Conservation (phyloP, 2,113 vertebrate genomes). For the Numenius arquata region DNA sequence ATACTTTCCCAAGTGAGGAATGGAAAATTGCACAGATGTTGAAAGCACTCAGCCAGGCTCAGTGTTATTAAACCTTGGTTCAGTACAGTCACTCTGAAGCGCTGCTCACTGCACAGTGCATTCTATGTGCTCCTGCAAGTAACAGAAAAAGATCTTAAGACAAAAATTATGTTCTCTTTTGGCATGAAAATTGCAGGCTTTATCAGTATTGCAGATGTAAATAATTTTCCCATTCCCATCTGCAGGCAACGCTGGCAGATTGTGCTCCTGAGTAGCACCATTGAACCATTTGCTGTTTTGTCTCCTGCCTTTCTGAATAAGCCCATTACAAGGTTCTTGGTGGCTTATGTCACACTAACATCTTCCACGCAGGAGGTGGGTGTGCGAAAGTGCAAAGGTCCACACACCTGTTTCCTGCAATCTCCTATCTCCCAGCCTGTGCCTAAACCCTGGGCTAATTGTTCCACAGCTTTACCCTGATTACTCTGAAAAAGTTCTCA, state of each 20-base stretch:
- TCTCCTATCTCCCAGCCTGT: background rate
- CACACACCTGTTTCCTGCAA: background rate
- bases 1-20: conserved; percentile 22
- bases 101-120: background rate
- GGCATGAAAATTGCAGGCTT: background rate
- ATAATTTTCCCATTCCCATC: background rate
- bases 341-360: background rate
- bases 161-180: background rate
- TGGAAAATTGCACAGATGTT: conserved; percentile 3
- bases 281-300: background rate
- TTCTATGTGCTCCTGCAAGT: background rate
- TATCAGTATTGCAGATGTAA: background rate
- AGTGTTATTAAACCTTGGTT: background rate
- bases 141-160: background rate
- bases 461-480: background rate
- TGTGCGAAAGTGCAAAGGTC: background rate
- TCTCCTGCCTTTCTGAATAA: background rate
- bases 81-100: background rate
- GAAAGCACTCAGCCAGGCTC: background rate
- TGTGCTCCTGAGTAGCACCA: rapidly evolving
- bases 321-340: background rate
- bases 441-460: background rate
- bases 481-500: background rate
- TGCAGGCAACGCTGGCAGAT: background rate
- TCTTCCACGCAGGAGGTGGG: background rate